Conservation (phyloP, 2,797 vertebrate genomes). For the Acanthiza pusilla region DNA sequence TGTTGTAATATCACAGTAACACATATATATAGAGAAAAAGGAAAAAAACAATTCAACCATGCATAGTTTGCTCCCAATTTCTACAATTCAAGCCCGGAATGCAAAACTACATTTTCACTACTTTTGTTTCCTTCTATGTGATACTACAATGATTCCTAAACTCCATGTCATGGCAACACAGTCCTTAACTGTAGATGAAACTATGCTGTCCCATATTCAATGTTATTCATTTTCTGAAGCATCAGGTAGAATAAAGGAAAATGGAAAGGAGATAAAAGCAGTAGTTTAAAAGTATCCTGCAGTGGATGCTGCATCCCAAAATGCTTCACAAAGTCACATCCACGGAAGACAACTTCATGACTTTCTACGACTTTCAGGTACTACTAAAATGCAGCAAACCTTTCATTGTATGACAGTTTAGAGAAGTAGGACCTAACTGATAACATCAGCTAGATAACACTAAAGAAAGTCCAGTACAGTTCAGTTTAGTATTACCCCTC, state of each 20-base stretch:
- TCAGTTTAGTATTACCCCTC: not conserved
- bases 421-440: not conserved
- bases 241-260: not conserved
- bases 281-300: not conserved
- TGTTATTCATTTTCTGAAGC: not conserved
- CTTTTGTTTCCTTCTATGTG: not conserved
- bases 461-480: not conserved
- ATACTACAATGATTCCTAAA: not conserved
- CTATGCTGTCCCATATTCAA: not conserved
- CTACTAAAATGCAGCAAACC: not conserved
- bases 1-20: not conserved
- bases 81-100: not conserved
- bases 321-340: not conserved
- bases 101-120: not conserved
- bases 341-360: accelerated
- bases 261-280: not conserved
- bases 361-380: not conserved
- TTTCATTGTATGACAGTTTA: not conserved
- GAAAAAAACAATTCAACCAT: not conserved
- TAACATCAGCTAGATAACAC: not conserved
- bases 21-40: accelerated
- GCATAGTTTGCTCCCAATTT: not conserved
- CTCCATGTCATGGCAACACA: not conserved
- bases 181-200: not conserved
- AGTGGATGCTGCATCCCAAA: not conserved